phyloP scores from a whole-genome alignment of 2,113 vertebrate species.

The Trinectes maculatus region DNA sequence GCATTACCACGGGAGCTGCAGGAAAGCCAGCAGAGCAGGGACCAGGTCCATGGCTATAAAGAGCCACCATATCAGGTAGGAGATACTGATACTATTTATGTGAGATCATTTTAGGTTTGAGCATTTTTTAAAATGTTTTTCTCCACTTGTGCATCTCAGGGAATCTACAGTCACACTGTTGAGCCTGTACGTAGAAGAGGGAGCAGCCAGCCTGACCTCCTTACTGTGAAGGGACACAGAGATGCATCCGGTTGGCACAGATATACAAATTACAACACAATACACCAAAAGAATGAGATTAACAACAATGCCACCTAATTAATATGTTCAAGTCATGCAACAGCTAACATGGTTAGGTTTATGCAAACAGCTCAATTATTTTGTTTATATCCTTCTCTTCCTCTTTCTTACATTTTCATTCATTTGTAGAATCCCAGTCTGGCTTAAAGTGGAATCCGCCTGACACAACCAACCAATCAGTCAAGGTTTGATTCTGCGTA shows the following conservation, averaged over 20 bases:
- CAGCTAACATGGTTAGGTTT: slow-evolving; percentile 26
- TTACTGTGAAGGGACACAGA: slow-evolving; percentile 63
- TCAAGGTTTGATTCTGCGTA: slow-evolving; percentile 70
- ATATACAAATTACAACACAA: slow-evolving; percentile 11
- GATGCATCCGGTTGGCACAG: slow-evolving; percentile 58
- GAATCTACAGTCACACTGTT: slow-evolving; percentile 59
- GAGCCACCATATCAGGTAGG: slow-evolving; percentile 73
- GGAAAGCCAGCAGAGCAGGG: slow-evolving; percentile 47
- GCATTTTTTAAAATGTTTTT: neutral
- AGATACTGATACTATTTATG: neutral
- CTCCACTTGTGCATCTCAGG: slow-evolving; percentile 52
- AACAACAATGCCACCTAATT: neutral
- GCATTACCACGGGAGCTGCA: slow-evolving; percentile 78
- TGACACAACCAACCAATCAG: slow-evolving; percentile 60
- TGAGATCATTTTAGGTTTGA: neutral
- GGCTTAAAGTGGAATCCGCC: slow-evolving; percentile 68
- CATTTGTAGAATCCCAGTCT: slow-evolving; percentile 58
- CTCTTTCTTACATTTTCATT: slow-evolving; percentile 33
- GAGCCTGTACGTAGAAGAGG: slow-evolving; percentile 54
- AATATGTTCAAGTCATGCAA: slow-evolving; percentile 31
- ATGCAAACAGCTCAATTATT: neutral
- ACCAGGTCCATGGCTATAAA: slow-evolving; percentile 50
- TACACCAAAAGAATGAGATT: neutral
- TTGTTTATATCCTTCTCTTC: slow-evolving; percentile 1
- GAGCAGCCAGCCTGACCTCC: slow-evolving; percentile 66